These are phyloP conservation scores for Erythrocebus patas DNA, from an alignment of 2,113 vertebrate species.

Conservation along the genomic window DNA sequence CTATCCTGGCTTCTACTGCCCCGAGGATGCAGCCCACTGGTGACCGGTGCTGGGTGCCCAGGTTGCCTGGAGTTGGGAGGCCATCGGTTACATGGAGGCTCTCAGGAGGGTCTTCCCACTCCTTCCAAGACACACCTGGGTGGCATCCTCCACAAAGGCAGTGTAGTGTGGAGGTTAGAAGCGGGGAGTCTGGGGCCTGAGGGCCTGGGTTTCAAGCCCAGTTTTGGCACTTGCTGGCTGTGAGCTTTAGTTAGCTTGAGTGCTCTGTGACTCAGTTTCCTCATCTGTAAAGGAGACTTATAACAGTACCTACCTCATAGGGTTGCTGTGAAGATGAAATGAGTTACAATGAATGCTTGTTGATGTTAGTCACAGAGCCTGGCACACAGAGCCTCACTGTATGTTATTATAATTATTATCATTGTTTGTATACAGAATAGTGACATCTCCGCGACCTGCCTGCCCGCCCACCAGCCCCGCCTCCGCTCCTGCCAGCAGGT, in stretches of 20 bases:
- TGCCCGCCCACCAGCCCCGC: background rate
- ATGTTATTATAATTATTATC: too few species aligned
- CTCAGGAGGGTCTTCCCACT: background rate
- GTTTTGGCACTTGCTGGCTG: background rate
- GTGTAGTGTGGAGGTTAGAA: background rate
- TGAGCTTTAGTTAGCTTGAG: background rate
- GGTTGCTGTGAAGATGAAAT: background rate
- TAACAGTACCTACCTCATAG: background rate
- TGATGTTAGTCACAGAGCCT: background rate
- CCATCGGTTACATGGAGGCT: too few species aligned
- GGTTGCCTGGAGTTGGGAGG: background rate
- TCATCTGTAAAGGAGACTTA: background rate
- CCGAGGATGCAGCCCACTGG: background rate
- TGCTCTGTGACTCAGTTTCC: background rate
- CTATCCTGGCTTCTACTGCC: background rate
- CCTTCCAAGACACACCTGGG: background rate
- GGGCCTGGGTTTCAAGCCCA: background rate
- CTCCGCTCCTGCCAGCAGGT: rapidly evolving
- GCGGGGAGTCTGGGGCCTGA: too few species aligned
- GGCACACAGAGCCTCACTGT: background rate
- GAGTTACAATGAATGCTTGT: rapidly evolving
- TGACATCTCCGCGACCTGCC: background rate
- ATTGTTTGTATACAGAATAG: rapidly evolving
- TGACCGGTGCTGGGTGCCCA: background rate
- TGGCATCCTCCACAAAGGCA: background rate